These are phyloP conservation scores for Myioborus miniatus DNA, from an alignment of 2,797 vertebrate genomes.

Conservation along the genomic window DNA sequence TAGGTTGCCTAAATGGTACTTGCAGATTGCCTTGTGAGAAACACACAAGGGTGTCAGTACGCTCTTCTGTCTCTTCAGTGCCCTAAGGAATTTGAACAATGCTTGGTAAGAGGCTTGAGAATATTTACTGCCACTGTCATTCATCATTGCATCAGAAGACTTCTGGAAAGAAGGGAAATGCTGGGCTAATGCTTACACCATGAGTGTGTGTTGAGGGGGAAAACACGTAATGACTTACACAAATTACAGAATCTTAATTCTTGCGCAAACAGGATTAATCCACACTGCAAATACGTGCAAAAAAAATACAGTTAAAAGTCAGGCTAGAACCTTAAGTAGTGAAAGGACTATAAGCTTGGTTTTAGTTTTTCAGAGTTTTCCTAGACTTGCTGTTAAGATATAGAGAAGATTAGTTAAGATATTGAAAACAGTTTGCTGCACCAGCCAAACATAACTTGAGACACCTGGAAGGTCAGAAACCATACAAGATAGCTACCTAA, in stretches of 20 bases:
- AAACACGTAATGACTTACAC: neutral
- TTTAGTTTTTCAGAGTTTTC: neutral
- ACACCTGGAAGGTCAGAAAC: neutral
- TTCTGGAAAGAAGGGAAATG: neutral
- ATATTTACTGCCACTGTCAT: neutral
- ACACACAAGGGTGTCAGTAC: neutral
- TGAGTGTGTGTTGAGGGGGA: fast-evolving
- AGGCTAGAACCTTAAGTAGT: neutral
- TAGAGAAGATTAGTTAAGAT: neutral
- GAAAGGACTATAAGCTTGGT: neutral
- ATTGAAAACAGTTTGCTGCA: neutral
- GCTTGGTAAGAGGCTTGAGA: neutral
- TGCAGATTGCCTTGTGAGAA: neutral
- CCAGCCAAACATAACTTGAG: neutral
- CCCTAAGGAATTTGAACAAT: neutral
- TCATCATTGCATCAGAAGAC: neutral
- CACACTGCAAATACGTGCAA: neutral
- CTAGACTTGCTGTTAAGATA: neutral
- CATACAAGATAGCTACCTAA: neutral
- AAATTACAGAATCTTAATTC: neutral
- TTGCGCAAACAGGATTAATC: neutral
- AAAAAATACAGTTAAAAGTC: neutral
- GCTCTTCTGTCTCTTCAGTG: neutral
- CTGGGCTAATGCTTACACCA: neutral
- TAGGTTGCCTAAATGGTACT: neutral